phyloP scores from a whole-genome alignment of 2,888 invertebrate genomes.

The Microlaimidae sp. region DNA sequence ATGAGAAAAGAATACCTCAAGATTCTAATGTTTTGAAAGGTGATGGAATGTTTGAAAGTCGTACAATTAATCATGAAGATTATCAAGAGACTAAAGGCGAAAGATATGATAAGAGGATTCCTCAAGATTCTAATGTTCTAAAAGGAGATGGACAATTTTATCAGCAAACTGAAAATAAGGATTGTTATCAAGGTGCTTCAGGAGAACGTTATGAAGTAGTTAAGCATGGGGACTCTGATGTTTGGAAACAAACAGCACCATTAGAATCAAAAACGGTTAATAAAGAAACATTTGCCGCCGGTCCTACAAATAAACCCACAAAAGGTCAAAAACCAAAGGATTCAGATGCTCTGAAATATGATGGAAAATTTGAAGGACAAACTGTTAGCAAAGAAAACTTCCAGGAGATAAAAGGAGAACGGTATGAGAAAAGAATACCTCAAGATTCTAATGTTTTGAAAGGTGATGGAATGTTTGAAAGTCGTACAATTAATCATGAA shows the following conservation, averaged over 20 bases:
- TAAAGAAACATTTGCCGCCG: background rate
- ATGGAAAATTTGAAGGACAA: background rate
- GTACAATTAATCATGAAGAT: background rate
- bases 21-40: background rate
- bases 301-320: too few relatives aligned
- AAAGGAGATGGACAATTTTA: background rate
- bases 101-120: background rate
- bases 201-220: slow-evolving; percentile 1
- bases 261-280: background rate
- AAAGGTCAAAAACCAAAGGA: background rate
- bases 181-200: background rate
- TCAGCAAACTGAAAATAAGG: background rate
- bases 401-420: background rate
- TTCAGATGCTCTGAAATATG: background rate
- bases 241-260: background rate
- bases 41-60: background rate
- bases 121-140: background rate
- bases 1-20: background rate
- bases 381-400: background rate
- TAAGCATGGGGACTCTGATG: background rate
- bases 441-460: background rate
- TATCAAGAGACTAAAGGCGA: background rate
- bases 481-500: background rate
- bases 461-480: background rate
- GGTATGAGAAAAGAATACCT: background rate